phyloP scores from a whole-genome alignment of 2,888 invertebrate genomes.

The Nymphalis urticae region DNA sequence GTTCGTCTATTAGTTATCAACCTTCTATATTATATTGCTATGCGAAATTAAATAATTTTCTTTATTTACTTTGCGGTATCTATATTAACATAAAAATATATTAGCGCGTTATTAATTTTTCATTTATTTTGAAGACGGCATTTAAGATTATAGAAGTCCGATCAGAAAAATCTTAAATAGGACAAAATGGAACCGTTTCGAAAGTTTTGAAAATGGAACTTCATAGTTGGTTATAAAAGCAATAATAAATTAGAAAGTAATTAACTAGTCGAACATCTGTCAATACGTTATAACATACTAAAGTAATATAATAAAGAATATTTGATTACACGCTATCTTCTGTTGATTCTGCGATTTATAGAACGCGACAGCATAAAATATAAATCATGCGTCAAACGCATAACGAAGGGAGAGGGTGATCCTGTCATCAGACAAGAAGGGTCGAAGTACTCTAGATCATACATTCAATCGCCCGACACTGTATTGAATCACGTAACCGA shows the following conservation, averaged over 20 bases:
- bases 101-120: too few species aligned
- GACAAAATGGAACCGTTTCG: too few species aligned
- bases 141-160: too few species aligned
- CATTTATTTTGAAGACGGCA: too few species aligned
- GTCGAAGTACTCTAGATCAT: constrained; percentile 48
- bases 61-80: background rate
- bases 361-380: constrained; percentile 37
- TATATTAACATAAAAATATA: background rate
- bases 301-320: too few species aligned
- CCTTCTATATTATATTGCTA: background rate
- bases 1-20: background rate
- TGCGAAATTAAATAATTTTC: background rate
- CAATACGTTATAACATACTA: background rate
- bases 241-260: background rate
- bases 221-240: background rate
- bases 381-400: constrained; percentile 70
- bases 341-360: constrained; percentile 30
- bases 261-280: background rate
- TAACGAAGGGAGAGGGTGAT: constrained; percentile 58
- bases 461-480: constrained; percentile 54
- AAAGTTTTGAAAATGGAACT: too few species aligned
- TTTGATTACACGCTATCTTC: background rate
- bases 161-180: too few species aligned
- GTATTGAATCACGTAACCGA: constrained; percentile 56
- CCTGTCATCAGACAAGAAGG: constrained; percentile 53